These are phyloP conservation scores for Oreochromis aureus DNA, from an alignment of 2,113 vertebrate species.

Conservation along the genomic window DNA sequence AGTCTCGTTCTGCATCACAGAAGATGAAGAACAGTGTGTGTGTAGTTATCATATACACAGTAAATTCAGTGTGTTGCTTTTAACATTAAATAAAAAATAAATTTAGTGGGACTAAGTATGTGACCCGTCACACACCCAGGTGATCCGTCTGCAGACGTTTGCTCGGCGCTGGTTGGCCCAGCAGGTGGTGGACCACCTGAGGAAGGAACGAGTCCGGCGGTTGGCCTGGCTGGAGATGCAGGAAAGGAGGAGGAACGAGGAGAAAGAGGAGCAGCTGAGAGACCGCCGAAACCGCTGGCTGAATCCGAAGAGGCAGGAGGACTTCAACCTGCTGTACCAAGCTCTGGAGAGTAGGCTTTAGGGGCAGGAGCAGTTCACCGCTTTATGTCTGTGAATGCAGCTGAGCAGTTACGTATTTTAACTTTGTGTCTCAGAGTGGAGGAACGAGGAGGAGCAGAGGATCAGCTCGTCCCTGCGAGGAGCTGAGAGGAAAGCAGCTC, in stretches of 20 bases:
- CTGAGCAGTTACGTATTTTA: background rate
- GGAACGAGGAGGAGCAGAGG: slow-evolving; percentile 67
- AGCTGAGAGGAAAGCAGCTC: slow-evolving; percentile 82
- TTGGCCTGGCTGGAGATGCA: slow-evolving; percentile 75
- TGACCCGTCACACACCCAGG: slow-evolving; percentile 51
- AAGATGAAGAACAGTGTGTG: background rate
- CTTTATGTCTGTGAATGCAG: background rate
- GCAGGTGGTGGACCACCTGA: slow-evolving; percentile 65
- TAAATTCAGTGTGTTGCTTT: background rate
- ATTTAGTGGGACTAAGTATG: background rate
- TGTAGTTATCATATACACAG: fast-evolving
- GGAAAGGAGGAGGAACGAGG: slow-evolving; percentile 61
- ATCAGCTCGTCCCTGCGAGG: slow-evolving; percentile 75
- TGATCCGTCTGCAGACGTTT: slow-evolving; percentile 79
- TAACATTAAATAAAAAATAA: background rate
- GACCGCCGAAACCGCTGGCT: slow-evolving; percentile 74
- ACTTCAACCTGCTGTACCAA: slow-evolving; percentile 85
- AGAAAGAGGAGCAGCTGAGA: slow-evolving; percentile 74
- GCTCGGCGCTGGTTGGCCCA: slow-evolving; percentile 79
- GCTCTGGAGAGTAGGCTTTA: slow-evolving; percentile 80
- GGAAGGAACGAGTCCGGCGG: slow-evolving; percentile 57
- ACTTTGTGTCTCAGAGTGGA: slow-evolving; percentile 76
- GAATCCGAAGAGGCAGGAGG: slow-evolving; percentile 80
- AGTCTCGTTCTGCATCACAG: fast-evolving
- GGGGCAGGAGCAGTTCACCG: fast-evolving